Percentiles rank a stretch among this genome's conserved stretches.
Evolutionary conservation across 2,113 vertebrate genomes (phyloP).

Genomic region (Oenanthe oenanthe): DNA sequence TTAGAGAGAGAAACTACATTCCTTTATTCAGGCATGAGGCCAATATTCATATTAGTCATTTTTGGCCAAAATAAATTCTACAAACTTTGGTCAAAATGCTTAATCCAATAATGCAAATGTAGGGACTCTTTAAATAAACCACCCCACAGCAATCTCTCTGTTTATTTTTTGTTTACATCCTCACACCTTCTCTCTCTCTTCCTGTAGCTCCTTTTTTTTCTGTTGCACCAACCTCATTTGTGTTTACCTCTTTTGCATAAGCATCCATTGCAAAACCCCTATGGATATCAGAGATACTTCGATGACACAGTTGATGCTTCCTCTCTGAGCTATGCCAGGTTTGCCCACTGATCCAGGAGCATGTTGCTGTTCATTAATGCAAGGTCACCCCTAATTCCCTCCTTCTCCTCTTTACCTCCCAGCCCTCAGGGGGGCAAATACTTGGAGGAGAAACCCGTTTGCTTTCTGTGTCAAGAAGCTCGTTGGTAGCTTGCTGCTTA

Average conservation of each 20-base stretch:
- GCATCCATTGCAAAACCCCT: slow-evolving; percentile 49
- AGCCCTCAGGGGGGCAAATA: slow-evolving; percentile 47
- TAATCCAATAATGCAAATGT: slow-evolving; percentile 59
- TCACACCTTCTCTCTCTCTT: slow-evolving; percentile 19
- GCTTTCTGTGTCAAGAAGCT: slow-evolving; percentile 69
- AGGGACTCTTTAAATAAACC: slow-evolving; percentile 56
- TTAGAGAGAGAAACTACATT: slow-evolving; percentile 67
- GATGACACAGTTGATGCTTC: slow-evolving; percentile 61
- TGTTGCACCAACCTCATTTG: slow-evolving; percentile 10
- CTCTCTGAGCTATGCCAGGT: slow-evolving; percentile 61
- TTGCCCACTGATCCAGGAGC: slow-evolving; percentile 65
- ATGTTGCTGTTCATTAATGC: slow-evolving; percentile 63
- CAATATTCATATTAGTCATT: slow-evolving; percentile 67
- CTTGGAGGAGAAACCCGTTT: slow-evolving; percentile 63
- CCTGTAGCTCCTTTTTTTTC: not conserved
- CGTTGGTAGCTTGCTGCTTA: slow-evolving; percentile 69
- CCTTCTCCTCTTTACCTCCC: slow-evolving; percentile 61
- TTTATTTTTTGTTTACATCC: slow-evolving; percentile 52
- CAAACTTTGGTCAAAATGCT: slow-evolving; percentile 63
- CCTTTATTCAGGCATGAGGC: slow-evolving; percentile 64
- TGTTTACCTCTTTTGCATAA: slow-evolving; percentile 66
- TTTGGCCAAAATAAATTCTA: slow-evolving; percentile 65
- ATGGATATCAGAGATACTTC: slow-evolving; percentile 59
- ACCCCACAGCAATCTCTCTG: not conserved
- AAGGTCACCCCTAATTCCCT: slow-evolving; percentile 72